Percentiles rank a stretch among this genome's conserved stretches.
Conservation (phyloP, 2,113 vertebrate genomes). For the Redunca redunca region DNA sequence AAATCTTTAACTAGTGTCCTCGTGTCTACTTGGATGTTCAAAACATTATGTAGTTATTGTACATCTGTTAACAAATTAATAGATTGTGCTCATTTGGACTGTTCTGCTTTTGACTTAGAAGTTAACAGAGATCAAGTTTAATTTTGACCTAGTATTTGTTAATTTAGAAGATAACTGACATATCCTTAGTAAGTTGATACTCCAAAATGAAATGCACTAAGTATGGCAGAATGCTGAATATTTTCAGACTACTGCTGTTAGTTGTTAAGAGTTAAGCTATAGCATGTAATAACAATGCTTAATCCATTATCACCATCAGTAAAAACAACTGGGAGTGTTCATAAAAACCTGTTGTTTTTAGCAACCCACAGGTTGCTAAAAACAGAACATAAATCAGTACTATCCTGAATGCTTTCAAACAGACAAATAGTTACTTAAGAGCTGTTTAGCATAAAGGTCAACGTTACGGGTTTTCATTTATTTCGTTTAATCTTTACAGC, state of each 20-base stretch:
- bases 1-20: neutral
- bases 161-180: neutral
- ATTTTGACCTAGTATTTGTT: conserved; percentile 1
- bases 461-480: neutral
- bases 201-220: conserved; percentile 6
- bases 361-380: neutral
- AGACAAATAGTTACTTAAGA: neutral
- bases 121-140: neutral
- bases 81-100: neutral
- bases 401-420: neutral
- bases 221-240: neutral
- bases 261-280: neutral
- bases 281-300: neutral
- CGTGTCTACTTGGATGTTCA: neutral
- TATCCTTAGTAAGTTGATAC: neutral
- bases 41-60: neutral
- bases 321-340: neutral
- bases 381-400: neutral
- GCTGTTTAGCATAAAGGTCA: neutral
- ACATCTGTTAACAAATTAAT: neutral
- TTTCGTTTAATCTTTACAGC: neutral
- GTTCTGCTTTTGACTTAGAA: neutral
- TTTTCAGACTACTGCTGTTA: neutral
- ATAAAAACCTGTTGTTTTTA: neutral
- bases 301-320: neutral